These are phyloP conservation scores for Agrypnus murinus DNA, from an alignment of 2,888 invertebrate genomes.

Conservation along the genomic window DNA sequence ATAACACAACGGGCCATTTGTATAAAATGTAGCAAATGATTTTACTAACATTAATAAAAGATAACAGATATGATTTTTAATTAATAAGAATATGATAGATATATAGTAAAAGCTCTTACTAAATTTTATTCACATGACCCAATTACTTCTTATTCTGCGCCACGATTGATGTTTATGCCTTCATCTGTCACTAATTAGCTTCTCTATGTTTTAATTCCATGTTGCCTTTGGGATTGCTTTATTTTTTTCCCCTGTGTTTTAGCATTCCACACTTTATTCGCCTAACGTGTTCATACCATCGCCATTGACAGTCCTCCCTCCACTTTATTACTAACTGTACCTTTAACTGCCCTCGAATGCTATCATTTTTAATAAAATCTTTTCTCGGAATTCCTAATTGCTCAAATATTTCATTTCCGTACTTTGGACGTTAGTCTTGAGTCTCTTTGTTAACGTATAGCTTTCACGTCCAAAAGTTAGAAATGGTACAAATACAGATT, in stretches of 20 bases:
- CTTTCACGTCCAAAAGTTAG: conserved; percentile 18
- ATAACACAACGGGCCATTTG: too few species aligned
- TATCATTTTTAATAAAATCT: conserved; percentile 8
- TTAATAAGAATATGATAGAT: too few species aligned
- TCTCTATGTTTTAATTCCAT: conserved; percentile 9
- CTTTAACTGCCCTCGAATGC: conserved; percentile 12
- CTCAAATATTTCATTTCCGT: conserved; percentile 25
- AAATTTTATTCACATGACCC: too few species aligned
- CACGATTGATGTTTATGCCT: conserved; percentile 1
- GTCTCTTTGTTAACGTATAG: neutral
- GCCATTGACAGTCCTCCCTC: neutral
- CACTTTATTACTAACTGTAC: neutral
- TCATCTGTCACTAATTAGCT: neutral
- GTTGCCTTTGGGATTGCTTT: neutral
- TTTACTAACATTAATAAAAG: too few species aligned
- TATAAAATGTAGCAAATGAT: too few species aligned
- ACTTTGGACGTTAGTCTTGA: neutral
- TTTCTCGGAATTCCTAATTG: conserved; percentile 4
- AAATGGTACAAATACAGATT: conserved; percentile 16
- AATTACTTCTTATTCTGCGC: too few species aligned
- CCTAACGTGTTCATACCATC: conserved; percentile 21
- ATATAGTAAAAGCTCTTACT: too few species aligned
- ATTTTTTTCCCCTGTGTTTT: conserved; percentile 5
- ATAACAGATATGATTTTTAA: too few species aligned
- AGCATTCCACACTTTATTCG: conserved; percentile 6